Evolutionary conservation across 2,888 invertebrate species (phyloP).

Genomic region (Microdon myrmicae): DNA sequence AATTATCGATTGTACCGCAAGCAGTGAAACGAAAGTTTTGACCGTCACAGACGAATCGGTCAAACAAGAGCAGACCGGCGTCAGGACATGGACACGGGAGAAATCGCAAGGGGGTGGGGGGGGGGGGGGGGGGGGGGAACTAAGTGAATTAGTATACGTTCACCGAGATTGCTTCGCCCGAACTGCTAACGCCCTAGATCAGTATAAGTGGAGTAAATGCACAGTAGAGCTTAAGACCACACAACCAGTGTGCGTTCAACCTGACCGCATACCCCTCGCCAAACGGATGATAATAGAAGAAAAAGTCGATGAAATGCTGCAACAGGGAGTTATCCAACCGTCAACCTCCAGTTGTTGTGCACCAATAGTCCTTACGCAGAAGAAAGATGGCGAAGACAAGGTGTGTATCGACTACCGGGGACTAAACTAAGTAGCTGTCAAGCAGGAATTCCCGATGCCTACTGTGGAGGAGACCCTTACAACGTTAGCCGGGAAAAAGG

Average conservation of each 20-base stretch:
- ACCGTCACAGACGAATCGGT: too few relatives aligned
- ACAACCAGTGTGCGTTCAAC: conserved; percentile 2
- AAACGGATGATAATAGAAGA: conserved; percentile 1
- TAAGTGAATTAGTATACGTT: too few relatives aligned
- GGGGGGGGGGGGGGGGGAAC: too few relatives aligned
- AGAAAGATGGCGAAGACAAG: conserved; percentile 5
- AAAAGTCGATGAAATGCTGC: background rate
- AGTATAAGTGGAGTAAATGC: conserved; percentile 1
- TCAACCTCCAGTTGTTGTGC: conserved; percentile 6
- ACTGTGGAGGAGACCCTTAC: background rate
- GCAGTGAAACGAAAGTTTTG: too few relatives aligned
- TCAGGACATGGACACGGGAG: too few relatives aligned
- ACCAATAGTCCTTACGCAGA: conserved; percentile 1
- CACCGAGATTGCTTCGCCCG: conserved; percentile 8
- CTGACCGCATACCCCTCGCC: conserved; percentile 1
- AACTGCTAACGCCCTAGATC: background rate
- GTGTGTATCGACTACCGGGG: conserved; percentile 9
- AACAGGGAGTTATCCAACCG: conserved; percentile 2
- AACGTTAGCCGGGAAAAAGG: background rate
- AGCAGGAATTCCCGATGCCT: conserved; percentile 1
- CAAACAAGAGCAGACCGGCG: too few relatives aligned
- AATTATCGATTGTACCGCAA: too few relatives aligned
- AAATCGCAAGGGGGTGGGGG: too few relatives aligned
- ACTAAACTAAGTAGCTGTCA: background rate
- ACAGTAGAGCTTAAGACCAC: background rate